These are phyloP conservation scores for Nemapogon koenigi DNA, from an alignment of 2,888 invertebrate genomes.

Conservation along the genomic window DNA sequence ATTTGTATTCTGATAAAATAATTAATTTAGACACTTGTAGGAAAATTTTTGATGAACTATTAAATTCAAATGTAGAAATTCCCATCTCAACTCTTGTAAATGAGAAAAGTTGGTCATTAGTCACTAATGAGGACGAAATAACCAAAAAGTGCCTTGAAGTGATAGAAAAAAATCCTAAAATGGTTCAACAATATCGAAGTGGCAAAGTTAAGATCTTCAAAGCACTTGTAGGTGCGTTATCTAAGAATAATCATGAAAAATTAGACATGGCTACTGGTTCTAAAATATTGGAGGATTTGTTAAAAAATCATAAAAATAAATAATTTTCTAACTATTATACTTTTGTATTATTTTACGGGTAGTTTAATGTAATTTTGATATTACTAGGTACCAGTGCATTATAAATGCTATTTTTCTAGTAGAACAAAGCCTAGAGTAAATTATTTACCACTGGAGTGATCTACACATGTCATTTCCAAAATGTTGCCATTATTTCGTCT, in stretches of 20 bases:
- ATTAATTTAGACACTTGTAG: slow-evolving; percentile 70
- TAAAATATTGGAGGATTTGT: slow-evolving; percentile 66
- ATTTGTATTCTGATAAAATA: slow-evolving; percentile 61
- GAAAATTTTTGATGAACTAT: slow-evolving; percentile 36
- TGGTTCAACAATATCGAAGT: slow-evolving; percentile 69
- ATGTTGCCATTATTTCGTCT: too few relatives aligned
- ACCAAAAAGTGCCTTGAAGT: slow-evolving; percentile 65
- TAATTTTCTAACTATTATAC: too few relatives aligned
- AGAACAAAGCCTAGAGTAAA: too few relatives aligned
- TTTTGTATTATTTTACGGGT: too few relatives aligned
- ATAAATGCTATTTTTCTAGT: too few relatives aligned
- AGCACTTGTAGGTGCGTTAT: slow-evolving; percentile 68
- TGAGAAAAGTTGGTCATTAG: slow-evolving; percentile 69
- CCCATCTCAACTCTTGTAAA: slow-evolving; percentile 58
- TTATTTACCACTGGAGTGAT: too few relatives aligned
- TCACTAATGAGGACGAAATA: slow-evolving; percentile 67
- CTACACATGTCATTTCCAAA: too few relatives aligned
- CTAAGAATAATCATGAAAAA: slow-evolving; percentile 64
- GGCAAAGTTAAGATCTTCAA: slow-evolving; percentile 76
- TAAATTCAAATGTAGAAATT: slow-evolving; percentile 26
- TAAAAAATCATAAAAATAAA: slow-evolving; percentile 38
- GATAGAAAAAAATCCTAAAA: slow-evolving; percentile 69
- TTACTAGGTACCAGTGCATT: too few relatives aligned
- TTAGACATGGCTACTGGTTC: slow-evolving; percentile 72
- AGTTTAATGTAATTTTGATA: too few relatives aligned